A percentile compares a stretch with the other conserved stretches of the same genome.
Evolutionary conservation across 1,140 invertebrate species (phyloP).

Genomic region (Schlechtendalia chinensis): DNA sequence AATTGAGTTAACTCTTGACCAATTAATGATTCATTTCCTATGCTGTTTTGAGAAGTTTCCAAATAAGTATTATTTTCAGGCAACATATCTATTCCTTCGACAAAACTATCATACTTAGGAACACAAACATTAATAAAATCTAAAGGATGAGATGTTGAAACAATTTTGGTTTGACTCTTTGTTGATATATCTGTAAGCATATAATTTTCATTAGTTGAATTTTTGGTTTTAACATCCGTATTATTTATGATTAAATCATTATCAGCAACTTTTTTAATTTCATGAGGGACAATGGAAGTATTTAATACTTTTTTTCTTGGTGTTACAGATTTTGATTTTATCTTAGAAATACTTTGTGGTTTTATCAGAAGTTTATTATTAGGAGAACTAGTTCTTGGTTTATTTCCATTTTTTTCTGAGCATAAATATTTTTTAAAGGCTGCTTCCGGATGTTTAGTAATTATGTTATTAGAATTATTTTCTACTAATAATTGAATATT

Average conservation of each 20-base stretch:
- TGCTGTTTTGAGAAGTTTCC: background rate
- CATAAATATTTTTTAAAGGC: background rate
- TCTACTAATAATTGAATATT: background rate
- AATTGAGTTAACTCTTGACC: background rate
- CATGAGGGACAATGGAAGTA: background rate
- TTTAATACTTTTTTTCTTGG: background rate
- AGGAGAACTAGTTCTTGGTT: background rate
- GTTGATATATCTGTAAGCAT: slow-evolving; percentile 11
- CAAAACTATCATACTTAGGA: background rate
- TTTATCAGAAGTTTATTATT: background rate
- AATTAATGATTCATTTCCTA: background rate
- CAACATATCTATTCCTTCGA: background rate
- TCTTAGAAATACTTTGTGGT: too few species aligned
- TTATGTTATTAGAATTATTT: background rate
- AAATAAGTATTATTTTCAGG: background rate
- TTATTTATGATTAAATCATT: background rate
- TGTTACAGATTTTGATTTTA: background rate
- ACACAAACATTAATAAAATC: background rate
- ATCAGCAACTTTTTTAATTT: background rate
- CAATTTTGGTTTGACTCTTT: background rate
- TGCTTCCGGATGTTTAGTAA: background rate
- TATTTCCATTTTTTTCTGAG: background rate
- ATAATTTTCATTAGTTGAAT: background rate
- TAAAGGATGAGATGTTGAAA: background rate
- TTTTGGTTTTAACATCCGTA: background rate